phyloP scores from a whole-genome alignment of 2,888 invertebrate species.

The Apodemia zela region DNA sequence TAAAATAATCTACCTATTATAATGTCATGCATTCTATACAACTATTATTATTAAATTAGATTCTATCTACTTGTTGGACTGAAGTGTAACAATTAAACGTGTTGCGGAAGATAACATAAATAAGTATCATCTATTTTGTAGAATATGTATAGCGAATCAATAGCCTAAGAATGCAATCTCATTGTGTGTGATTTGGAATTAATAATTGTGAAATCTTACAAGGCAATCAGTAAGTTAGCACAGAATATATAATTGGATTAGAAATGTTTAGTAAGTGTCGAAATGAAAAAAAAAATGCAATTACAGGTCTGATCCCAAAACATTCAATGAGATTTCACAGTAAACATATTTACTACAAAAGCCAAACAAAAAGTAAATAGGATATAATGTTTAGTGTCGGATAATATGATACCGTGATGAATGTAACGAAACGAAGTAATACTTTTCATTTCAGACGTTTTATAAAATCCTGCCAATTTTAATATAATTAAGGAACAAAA shows the following conservation, averaged over 20 bases:
- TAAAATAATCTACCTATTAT: background rate
- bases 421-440: slow-evolving; percentile 26
- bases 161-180: background rate
- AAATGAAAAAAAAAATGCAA: too few relatives aligned
- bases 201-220: background rate
- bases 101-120: slow-evolving; percentile 3
- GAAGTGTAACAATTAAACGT: background rate
- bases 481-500: slow-evolving; percentile 26
- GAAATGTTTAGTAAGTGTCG: too few relatives aligned
- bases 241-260: too few relatives aligned
- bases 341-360: slow-evolving; percentile 41
- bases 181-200: background rate
- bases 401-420: slow-evolving; percentile 13
- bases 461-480: slow-evolving; percentile 53
- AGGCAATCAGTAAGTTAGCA: background rate
- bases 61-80: background rate
- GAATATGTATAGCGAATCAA: background rate
- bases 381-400: slow-evolving; percentile 20
- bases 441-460: slow-evolving; percentile 67
- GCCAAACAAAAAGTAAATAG: slow-evolving; percentile 34
- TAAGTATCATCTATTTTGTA: background rate
- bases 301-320: too few relatives aligned
- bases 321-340: slow-evolving; percentile 2
- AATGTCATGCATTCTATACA: slow-evolving; percentile 1
- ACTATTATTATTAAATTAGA: background rate